These are phyloP conservation scores for Cephus sareptanus DNA, from an alignment of 2,888 invertebrate species.

Conservation along the genomic window DNA sequence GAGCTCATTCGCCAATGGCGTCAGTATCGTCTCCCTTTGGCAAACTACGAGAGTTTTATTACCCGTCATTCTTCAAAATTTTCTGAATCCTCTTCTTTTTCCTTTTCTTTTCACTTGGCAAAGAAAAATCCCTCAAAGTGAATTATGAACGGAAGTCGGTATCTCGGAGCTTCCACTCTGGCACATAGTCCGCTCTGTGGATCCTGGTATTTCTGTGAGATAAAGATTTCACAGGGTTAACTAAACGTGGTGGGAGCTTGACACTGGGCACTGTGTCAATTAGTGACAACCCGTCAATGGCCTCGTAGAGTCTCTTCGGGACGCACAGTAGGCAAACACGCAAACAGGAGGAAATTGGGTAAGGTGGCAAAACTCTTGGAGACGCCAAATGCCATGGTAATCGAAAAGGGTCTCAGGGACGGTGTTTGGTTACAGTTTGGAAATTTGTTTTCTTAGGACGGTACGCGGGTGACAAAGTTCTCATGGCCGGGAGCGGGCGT, in stretches of 20 bases:
- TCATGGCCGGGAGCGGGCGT: constrained; percentile 1
- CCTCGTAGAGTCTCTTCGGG: neutral
- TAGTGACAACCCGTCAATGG: constrained; percentile 3
- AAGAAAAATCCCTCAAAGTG: neutral
- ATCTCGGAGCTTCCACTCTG: neutral
- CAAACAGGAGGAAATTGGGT: constrained; percentile 4
- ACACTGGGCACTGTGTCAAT: neutral
- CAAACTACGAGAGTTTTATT: neutral
- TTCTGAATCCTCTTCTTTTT: constrained; percentile 6
- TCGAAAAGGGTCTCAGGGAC: constrained; percentile 3
- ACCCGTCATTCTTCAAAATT: neutral
- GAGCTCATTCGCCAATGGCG: constrained; percentile 46
- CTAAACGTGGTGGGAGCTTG: neutral
- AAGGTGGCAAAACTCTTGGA: neutral
- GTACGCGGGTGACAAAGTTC: constrained; percentile 6
- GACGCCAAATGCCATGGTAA: constrained; percentile 6
- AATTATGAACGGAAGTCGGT: neutral
- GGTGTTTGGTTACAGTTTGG: constrained; percentile 9
- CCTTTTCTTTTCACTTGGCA: constrained; percentile 9
- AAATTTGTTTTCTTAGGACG: constrained; percentile 7
- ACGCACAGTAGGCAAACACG: neutral
- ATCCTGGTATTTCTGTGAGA: neutral
- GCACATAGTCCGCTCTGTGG: neutral
- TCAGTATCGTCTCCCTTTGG: constrained; percentile 33
- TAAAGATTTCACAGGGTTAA: neutral